Evolutionary conservation across 2,113 vertebrate species (phyloP).

Genomic region (Serinus canaria): DNA sequence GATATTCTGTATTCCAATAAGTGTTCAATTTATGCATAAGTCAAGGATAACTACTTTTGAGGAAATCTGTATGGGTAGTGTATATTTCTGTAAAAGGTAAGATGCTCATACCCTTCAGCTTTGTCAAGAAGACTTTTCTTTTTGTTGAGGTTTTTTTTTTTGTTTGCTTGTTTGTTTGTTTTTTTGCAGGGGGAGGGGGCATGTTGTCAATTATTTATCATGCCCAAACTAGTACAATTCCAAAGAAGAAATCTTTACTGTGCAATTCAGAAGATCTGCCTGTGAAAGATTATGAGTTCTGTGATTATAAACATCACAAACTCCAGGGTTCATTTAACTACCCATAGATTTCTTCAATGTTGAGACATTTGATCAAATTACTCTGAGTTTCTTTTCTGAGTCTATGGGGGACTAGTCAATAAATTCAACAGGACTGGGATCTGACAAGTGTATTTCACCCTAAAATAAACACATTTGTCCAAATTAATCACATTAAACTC

Average conservation of each 20-base stretch:
- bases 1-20: neutral
- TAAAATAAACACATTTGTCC: constrained; percentile 39
- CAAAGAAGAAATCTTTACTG: neutral
- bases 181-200: accelerated
- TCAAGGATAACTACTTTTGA: neutral
- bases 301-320: neutral
- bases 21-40: neutral
- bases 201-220: neutral
- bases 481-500: constrained; percentile 35
- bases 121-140: neutral
- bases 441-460: neutral
- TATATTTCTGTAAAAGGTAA: neutral
- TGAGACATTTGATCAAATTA: constrained; percentile 12
- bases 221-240: neutral
- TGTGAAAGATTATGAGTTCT: neutral
- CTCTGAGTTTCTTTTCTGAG: neutral
- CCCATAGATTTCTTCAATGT: neutral
- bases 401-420: neutral
- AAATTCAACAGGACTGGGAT: neutral
- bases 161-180: neutral
- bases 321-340: constrained; percentile 3
- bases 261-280: neutral
- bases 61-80: neutral
- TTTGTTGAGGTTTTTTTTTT: neutral
- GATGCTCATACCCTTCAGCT: neutral